phyloP scores from a whole-genome alignment of 2,797 vertebrate genomes.

The Lithobates pipiens region DNA sequence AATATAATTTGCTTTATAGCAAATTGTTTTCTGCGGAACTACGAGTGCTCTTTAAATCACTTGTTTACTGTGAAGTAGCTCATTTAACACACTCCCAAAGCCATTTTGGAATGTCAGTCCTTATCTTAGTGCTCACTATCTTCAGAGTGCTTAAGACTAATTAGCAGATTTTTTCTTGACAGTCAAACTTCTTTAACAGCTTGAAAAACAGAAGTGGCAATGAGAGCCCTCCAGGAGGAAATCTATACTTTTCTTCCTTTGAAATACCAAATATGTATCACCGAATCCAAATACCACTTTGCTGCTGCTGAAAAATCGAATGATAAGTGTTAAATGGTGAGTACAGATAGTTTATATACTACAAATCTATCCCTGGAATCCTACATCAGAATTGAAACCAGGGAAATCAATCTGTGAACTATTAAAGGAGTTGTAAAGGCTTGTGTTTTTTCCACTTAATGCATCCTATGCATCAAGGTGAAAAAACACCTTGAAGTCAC shows the following conservation, averaged over 20 bases:
- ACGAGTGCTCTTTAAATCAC: conserved; percentile 6
- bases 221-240: conserved; percentile 27
- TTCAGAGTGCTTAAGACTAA: conserved; percentile 44
- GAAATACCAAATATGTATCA: background rate
- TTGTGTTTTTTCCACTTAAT: no score
- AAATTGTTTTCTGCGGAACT: background rate
- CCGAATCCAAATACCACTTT: background rate
- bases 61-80: conserved; percentile 33
- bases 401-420: no score
- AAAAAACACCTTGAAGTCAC: no score
- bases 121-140: conserved; percentile 37
- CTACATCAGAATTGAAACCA: no score
- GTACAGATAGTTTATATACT: background rate
- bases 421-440: no score
- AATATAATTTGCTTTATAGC: background rate
- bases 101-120: conserved; percentile 36
- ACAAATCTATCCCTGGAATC: no score
- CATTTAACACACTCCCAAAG: conserved; percentile 24
- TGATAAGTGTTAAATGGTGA: background rate
- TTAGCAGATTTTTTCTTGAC: conserved; percentile 49
- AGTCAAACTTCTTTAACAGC: conserved; percentile 43
- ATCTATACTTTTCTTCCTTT: conserved; percentile 11
- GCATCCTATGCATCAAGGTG: no score
- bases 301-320: background rate
- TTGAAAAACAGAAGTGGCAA: conserved; percentile 45